Percentiles rank a stretch among this genome's conserved stretches.
Conservation (phyloP, 2,113 vertebrate species). For the Ia io region DNA sequence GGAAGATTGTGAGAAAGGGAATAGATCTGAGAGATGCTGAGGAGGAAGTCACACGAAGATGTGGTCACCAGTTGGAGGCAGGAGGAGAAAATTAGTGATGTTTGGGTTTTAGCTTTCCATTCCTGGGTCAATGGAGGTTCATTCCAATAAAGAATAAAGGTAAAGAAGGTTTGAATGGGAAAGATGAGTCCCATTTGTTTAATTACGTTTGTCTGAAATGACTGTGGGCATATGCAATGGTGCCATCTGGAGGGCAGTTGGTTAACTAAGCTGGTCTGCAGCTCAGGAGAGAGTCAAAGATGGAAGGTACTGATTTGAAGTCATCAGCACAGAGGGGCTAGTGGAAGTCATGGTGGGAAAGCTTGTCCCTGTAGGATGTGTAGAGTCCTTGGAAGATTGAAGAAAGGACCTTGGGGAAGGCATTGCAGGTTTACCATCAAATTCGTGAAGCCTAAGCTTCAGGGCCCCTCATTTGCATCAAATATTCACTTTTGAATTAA, state of each 20-base stretch:
- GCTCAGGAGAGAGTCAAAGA: not conserved
- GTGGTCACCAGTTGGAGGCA: not conserved
- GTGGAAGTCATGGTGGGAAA: not conserved
- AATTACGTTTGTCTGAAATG: not conserved
- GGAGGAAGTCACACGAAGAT: not conserved
- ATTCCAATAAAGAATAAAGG: not conserved
- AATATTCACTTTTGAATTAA: not conserved
- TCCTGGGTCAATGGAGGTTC: not conserved
- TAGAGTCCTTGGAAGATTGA: not conserved
- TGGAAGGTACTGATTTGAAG: not conserved
- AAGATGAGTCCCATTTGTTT: not conserved
- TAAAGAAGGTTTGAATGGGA: not conserved
- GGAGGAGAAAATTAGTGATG: not conserved
- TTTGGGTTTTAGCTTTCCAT: not conserved
- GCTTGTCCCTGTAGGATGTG: accelerated
- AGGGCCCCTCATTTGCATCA: not conserved
- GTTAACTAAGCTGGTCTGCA: not conserved
- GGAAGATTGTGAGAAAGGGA: not conserved
- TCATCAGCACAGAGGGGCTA: not conserved
- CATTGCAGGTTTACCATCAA: not conserved
- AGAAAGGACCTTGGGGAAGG: not conserved
- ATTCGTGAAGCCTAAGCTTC: not conserved
- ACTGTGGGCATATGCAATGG: not conserved
- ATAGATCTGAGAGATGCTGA: not conserved
- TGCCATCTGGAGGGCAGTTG: not conserved